Base-by-base conservation (phyloP, 2,888 invertebrate genomes). In the Muschampia plurimacula region DNA sequence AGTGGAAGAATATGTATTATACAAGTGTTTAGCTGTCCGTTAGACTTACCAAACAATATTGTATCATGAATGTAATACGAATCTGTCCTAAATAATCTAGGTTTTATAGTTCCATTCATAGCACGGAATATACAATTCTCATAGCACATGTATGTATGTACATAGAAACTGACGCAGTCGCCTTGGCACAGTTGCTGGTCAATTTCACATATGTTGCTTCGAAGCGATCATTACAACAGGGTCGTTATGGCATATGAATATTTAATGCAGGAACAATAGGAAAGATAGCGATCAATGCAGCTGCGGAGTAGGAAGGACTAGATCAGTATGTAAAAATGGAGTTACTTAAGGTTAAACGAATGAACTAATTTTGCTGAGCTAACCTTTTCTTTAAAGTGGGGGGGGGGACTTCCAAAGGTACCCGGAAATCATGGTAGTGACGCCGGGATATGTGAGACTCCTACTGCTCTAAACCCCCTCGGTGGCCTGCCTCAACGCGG, bases 141-240 rank as follows among this genome's bases (percentile, higher is more conserved):
- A 57, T 12, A 6, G 39, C 22, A 64, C 22, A 55, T 55, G 49
- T 22, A 22, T 22, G 22, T 22, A 22, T 22, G 22, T 36, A 52
- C 72, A 74, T 59, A 73, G 73, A 72, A 74, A 73, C 67, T 78
- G 79, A 77, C 78, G 79, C 71, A 73, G 75, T 76, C 71, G 69
- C 82, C 82, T 82, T 82, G 82, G 79, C 82, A 82, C 74, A 80
- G 73, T 79, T 80, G 39, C 36, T 66, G 66, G 66, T 39, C 66
- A 71, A 71, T 71, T 71, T 71, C 71, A 71, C 71, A 71, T 71
- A 59, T 71, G 66, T 59, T 66, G 66, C 66, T 67, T 66, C 60
- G 49, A 60, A 57, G 2, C n/a, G 39, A 60, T 67, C 67, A 44
- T 66, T 66, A 71, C 66, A 70, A 71, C 65, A 65, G 70, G 49